A percentile compares a stretch with the other conserved stretches of the same genome.
Evolutionary conservation across 2,888 invertebrate genomes (phyloP).

Genomic region (Lordiphosa andalusiaca): DNA sequence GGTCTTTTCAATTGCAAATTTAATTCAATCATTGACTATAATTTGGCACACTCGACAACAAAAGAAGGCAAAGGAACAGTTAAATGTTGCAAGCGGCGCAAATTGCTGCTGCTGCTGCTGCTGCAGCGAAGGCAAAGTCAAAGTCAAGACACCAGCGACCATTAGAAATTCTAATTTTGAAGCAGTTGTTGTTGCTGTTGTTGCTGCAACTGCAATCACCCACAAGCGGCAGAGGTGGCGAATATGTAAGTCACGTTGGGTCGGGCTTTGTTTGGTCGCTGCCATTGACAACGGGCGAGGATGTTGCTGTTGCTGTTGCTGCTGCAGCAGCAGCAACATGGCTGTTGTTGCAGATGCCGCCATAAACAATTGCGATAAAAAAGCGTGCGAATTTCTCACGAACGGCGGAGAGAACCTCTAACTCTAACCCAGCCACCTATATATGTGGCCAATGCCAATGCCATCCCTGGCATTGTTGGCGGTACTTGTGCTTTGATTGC

Average conservation of each 20-base stretch:
- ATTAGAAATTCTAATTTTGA: constrained; percentile 72
- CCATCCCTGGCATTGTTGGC: constrained; percentile 54
- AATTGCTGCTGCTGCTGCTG: constrained; percentile 56
- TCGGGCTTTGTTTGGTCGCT: constrained; percentile 60
- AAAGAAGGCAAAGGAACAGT: constrained; percentile 48
- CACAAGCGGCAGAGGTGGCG: constrained; percentile 67
- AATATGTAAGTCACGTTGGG: constrained; percentile 71
- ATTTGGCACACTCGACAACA: constrained; percentile 60
- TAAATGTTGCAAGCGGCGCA: constrained; percentile 68
- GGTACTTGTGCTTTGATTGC: constrained; percentile 70
- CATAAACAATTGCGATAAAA: constrained; percentile 75
- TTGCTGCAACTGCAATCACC: constrained; percentile 57
- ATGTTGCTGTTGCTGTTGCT: constrained; percentile 16
- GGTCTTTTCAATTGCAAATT: constrained; percentile 71
- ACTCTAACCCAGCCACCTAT: constrained; percentile 40
- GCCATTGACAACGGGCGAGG: constrained; percentile 56
- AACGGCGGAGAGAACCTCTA: constrained; percentile 38
- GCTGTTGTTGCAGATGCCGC: constrained; percentile 61
- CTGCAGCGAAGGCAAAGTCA: constrained; percentile 33
- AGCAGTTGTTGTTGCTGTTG: too few relatives aligned
- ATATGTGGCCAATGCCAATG: constrained; percentile 34
- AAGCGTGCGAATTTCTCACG: constrained; percentile 74
- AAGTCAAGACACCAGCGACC: constrained; percentile 52
- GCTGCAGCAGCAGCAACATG: too few relatives aligned
- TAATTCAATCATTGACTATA: constrained; percentile 74